phyloP scores from a whole-genome alignment of 2,113 vertebrate genomes.

The Spea bombifrons region DNA sequence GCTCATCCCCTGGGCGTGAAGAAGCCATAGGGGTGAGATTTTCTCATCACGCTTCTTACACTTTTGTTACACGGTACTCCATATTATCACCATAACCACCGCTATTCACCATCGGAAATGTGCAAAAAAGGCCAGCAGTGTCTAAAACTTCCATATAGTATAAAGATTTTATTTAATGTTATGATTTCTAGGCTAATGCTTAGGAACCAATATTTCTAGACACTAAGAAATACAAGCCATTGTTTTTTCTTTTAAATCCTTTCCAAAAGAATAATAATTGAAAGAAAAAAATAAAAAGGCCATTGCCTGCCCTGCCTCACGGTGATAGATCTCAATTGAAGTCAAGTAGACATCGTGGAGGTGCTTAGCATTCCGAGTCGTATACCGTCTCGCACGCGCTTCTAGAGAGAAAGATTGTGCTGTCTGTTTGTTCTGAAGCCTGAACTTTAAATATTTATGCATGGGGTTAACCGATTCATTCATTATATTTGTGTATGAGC shows the following conservation, averaged over 20 bases:
- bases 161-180: too few relatives aligned
- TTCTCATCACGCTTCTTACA: too few relatives aligned
- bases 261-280: neutral
- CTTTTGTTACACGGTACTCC: too few relatives aligned
- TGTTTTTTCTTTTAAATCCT: neutral
- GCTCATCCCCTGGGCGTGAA: too few relatives aligned
- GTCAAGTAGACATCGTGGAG: conserved; percentile 15
- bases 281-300: neutral
- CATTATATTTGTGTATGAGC: conserved; percentile 50
- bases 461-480: conserved; percentile 51
- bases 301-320: conserved; percentile 43
- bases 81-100: too few relatives aligned
- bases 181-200: too few relatives aligned
- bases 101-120: too few relatives aligned
- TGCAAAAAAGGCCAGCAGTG: too few relatives aligned
- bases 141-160: too few relatives aligned
- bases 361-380: conserved; percentile 37
- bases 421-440: conserved; percentile 54
- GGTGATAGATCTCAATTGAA: neutral
- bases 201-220: too few relatives aligned
- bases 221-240: too few relatives aligned
- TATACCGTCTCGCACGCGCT: conserved; percentile 34
- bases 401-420: conserved; percentile 52
- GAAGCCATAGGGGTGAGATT: too few relatives aligned
- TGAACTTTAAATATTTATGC: conserved; percentile 59